These are phyloP conservation scores for Oreochromis mossambicus DNA, from an alignment of 2,797 vertebrate genomes.

Conservation along the genomic window DNA sequence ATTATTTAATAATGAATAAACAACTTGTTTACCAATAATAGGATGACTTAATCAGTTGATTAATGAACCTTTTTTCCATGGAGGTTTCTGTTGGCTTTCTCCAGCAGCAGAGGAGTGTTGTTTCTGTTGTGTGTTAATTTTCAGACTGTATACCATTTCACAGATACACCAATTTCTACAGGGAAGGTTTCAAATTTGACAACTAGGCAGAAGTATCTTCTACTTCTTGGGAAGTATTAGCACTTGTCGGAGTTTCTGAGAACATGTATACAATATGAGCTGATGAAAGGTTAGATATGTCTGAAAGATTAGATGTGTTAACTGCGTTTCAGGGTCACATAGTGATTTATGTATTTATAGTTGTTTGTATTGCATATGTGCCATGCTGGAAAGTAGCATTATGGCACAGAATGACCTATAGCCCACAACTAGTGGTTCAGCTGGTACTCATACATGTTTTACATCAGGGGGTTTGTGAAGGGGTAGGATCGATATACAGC, in stretches of 20 bases:
- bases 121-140: slow-evolving; percentile 26
- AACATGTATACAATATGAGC: background rate
- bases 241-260: background rate
- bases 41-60: background rate
- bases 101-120: slow-evolving; percentile 6
- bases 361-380: background rate
- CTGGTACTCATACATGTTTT: background rate
- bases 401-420: background rate
- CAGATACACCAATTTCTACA: background rate
- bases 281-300: background rate
- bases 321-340: background rate
- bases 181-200: background rate
- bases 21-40: background rate
- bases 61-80: background rate
- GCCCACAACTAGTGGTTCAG: background rate
- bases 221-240: background rate
- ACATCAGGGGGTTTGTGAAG: background rate
- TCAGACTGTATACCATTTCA: slow-evolving; percentile 14
- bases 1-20: background rate
- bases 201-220: background rate
- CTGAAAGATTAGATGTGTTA: background rate
- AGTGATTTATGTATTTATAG: background rate
- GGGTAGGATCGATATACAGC: background rate
- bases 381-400: background rate
- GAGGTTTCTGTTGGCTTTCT: background rate